phyloP scores from a whole-genome alignment of 2,888 invertebrate genomes.

The Protonemura montana region DNA sequence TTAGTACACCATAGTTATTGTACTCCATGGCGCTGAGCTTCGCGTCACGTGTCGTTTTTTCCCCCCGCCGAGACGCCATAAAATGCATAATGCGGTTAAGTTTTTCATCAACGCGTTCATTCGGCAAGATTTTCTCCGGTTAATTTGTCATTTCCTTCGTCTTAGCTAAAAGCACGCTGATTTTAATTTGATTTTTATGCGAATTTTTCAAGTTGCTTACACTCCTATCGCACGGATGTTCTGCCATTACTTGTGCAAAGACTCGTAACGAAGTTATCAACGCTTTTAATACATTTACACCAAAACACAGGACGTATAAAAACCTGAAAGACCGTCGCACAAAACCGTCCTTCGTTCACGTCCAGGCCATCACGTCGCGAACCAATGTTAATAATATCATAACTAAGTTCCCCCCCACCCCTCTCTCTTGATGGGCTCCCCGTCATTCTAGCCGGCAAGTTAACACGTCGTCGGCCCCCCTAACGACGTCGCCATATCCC shows the following conservation, averaged over 20 bases:
- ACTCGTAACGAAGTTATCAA: background rate
- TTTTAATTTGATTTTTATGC: slow-evolving; percentile 19
- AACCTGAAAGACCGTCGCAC: no score
- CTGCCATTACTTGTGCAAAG: background rate
- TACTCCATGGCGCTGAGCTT: no score
- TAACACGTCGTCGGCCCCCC: background rate
- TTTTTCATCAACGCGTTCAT: background rate
- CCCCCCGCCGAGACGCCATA: background rate
- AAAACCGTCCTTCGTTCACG: background rate
- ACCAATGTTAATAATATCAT: background rate
- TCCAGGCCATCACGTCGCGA: background rate
- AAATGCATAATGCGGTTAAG: background rate
- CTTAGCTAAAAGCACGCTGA: background rate
- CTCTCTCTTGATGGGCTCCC: background rate
- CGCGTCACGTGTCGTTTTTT: background rate
- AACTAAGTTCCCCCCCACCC: background rate
- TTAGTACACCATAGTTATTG: no score
- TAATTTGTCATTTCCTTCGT: slow-evolving; percentile 1
- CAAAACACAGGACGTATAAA: background rate
- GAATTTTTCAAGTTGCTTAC: background rate
- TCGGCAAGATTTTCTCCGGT: background rate
- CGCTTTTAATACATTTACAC: background rate
- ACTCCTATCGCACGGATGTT: no score
- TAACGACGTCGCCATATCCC: background rate
- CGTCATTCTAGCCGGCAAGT: background rate